Evolutionary conservation across 2,113 vertebrate species (phyloP), one percentile per base, ranked within the genome.

Genomic region (Poeciliopsis retropinna): DNA sequence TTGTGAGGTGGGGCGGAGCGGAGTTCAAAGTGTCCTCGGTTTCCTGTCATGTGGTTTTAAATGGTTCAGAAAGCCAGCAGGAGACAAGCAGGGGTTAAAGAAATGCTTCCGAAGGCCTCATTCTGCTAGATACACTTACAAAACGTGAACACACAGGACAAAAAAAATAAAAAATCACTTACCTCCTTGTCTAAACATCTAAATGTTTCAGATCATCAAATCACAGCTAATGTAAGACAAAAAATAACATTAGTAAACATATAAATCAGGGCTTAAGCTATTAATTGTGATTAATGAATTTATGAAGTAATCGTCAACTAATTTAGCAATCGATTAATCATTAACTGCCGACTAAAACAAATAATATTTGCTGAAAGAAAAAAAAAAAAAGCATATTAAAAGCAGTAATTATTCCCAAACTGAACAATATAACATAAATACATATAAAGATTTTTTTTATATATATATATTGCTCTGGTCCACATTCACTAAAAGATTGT

Each of bases 41-140:
- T 91, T 89, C 87, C 92, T 91, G 90, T 91, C 91, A 92, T 93
- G 91, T 93, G 92, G 91, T 90, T 92, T 91, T 92, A 91, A 94
- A 87, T 91, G 88, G 91, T 87, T 89, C 88, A 85, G 85, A 88
- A 82, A 83, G 75, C 64, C 92, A 89, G 88, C 76, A 60, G 92
- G 92, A 87, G 86, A 84, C 67, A 83, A 85, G 82, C 86, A 92
- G 39, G 78, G 88, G 88, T 92, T 92, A 93, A 92, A 88, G 82
- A 80, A 90, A 89, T 17, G 73, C 87, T 91, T 88, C 89, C 87
- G 80, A 87, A 78, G 81, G 84, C 76, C 85, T 63, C 87, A 32
- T 60, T 87, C 73, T 79, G 78, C 85, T 84, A 92, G 85, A 92
- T 89, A 84, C 68, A 13, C 62, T 83, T 84, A 80, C 80, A 79